Evolutionary conservation across 2,113 vertebrate species (phyloP).

Genomic region (Oreocharis arfaki): DNA sequence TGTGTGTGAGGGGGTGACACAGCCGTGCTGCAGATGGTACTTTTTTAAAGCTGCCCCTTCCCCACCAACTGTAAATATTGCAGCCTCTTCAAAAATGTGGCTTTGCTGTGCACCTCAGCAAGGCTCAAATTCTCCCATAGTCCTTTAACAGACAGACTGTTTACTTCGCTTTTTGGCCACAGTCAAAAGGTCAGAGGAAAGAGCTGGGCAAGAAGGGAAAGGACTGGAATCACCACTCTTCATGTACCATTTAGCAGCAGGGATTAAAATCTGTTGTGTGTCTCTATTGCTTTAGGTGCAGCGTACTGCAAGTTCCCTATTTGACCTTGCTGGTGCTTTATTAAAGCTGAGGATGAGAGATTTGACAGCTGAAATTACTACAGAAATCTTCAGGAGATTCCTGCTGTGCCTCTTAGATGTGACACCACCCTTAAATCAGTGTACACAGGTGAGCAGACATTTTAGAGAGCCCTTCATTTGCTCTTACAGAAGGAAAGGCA

Average conservation of each 20-base stretch:
- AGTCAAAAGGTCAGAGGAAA: background rate
- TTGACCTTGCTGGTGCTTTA: background rate
- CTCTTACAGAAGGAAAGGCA: background rate
- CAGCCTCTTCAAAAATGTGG: background rate
- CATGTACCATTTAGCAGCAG: background rate
- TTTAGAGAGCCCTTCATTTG: background rate
- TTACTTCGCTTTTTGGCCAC: background rate
- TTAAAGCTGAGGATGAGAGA: background rate
- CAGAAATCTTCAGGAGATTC: background rate
- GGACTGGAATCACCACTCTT: background rate
- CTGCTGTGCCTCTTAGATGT: background rate
- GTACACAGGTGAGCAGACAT: background rate
- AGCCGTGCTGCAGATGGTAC: background rate
- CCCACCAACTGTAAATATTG: background rate
- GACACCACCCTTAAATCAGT: background rate
- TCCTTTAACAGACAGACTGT: background rate
- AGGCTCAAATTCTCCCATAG: background rate
- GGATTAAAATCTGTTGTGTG: background rate
- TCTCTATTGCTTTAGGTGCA: background rate
- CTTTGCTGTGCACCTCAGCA: background rate
- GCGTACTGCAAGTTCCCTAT: background rate
- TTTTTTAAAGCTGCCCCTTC: background rate
- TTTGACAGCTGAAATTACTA: background rate
- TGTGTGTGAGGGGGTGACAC: no score
- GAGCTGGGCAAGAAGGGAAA: background rate